Conservation (phyloP, 2,113 vertebrate species). For the Forbesichthys agassizii region DNA sequence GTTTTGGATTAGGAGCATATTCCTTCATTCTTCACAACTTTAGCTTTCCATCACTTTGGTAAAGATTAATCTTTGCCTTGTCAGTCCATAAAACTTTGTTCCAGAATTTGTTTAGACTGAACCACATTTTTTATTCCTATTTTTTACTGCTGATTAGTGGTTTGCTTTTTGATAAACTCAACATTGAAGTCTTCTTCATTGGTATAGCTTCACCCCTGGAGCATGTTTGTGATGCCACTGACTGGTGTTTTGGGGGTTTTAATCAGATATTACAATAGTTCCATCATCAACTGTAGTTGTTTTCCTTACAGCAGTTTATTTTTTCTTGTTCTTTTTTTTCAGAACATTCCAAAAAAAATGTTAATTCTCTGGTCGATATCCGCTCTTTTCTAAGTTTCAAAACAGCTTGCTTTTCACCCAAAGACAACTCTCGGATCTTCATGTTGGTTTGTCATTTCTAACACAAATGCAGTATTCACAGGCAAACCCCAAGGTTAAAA, state of each 20-base stretch:
- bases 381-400: not conserved
- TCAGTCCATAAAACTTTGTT: too few relatives aligned
- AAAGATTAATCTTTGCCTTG: too few relatives aligned
- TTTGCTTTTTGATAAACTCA: not conserved
- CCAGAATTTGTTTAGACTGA: too few relatives aligned
- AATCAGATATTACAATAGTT: not conserved
- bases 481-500: not conserved
- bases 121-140: too few relatives aligned
- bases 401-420: conserved; percentile 6
- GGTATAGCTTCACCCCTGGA: not conserved
- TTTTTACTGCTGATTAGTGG: too few relatives aligned
- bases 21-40: too few relatives aligned
- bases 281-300: not conserved
- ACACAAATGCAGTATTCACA: not conserved
- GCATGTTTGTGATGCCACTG: not conserved
- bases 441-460: not conserved
- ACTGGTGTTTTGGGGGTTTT: not conserved
- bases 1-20: not conserved
- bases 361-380: not conserved
- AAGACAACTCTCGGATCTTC: not conserved
- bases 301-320: not conserved
- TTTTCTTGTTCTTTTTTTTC: not conserved
- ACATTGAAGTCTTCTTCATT: not conserved
- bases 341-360: not conserved
- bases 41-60: too few relatives aligned